phyloP scores from a whole-genome alignment of 2,888 invertebrate genomes.

The Agapostemon virescens region DNA sequence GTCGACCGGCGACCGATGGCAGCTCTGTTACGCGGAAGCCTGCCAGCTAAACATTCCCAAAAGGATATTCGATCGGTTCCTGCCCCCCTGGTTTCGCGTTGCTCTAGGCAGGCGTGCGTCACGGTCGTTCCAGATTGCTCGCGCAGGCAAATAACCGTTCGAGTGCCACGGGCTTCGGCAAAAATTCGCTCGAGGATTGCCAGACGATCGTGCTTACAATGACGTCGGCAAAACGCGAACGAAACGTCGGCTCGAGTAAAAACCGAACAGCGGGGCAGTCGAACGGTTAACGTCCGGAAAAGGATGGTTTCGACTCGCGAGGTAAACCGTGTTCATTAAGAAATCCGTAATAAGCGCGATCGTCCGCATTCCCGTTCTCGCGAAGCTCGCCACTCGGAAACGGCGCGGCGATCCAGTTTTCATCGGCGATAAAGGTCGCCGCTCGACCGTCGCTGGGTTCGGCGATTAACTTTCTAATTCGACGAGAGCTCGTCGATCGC shows the following conservation, averaged over 20 bases:
- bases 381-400: conserved; percentile 3
- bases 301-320: not conserved
- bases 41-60: conserved; percentile 59
- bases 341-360: conserved; percentile 18
- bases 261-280: not conserved
- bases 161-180: not conserved
- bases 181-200: not conserved
- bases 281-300: not conserved
- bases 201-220: not conserved
- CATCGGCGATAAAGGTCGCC: conserved; percentile 9
- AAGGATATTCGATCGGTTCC: conserved; percentile 26
- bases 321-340: conserved; percentile 22
- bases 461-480: conserved; percentile 31
- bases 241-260: not conserved
- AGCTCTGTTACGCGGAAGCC: conserved; percentile 72
- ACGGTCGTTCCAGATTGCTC: not conserved
- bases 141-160: not conserved
- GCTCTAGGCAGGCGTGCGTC: conserved; percentile 66
- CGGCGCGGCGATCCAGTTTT: conserved; percentile 41
- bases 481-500: conserved; percentile 8
- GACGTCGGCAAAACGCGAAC: not conserved
- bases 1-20: conserved; percentile 44
- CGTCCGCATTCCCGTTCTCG: conserved; percentile 41
- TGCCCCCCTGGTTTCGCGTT: conserved; percentile 40
- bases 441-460: conserved; percentile 16